These are phyloP conservation scores for Labrus mixtus DNA, from an alignment of 2,113 vertebrate species.

Conservation along the genomic window DNA sequence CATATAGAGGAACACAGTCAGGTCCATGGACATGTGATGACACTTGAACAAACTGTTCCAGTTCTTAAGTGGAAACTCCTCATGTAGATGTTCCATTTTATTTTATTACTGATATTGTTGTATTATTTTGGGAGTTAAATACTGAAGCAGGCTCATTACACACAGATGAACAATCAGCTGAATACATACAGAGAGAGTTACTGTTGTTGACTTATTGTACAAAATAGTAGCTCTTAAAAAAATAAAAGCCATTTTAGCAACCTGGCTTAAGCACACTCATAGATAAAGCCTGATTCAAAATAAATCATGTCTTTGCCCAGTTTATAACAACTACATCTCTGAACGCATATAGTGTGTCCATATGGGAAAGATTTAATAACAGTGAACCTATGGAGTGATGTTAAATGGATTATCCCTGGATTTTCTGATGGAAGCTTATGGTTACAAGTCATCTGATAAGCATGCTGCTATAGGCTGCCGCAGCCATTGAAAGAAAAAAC, in stretches of 20 bases:
- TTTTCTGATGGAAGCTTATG: conserved; percentile 67
- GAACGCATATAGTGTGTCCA: conserved; percentile 38
- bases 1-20: not conserved
- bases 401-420: conserved; percentile 69
- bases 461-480: conserved; percentile 50
- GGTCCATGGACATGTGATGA: not conserved
- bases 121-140: too few species aligned
- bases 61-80: not conserved
- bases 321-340: conserved; percentile 34
- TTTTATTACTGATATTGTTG: not conserved
- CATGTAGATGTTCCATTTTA: not conserved
- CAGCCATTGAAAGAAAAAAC: conserved; percentile 46
- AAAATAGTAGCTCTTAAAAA: conserved; percentile 13
- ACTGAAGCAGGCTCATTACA: too few species aligned
- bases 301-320: conserved; percentile 2
- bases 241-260: not conserved
- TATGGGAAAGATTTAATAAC: conserved; percentile 66
- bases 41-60: not conserved
- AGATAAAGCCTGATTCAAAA: not conserved
- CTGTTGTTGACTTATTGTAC: conserved; percentile 10
- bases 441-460: conserved; percentile 72
- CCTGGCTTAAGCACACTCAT: not conserved
- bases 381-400: conserved; percentile 55
- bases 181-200: not conserved
- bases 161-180: not conserved